Percentiles rank a stretch among this genome's conserved stretches.
These are phyloP conservation scores for Buphagus erythrorhynchus DNA, from an alignment of 2,797 vertebrate species.

Conservation along the genomic window DNA sequence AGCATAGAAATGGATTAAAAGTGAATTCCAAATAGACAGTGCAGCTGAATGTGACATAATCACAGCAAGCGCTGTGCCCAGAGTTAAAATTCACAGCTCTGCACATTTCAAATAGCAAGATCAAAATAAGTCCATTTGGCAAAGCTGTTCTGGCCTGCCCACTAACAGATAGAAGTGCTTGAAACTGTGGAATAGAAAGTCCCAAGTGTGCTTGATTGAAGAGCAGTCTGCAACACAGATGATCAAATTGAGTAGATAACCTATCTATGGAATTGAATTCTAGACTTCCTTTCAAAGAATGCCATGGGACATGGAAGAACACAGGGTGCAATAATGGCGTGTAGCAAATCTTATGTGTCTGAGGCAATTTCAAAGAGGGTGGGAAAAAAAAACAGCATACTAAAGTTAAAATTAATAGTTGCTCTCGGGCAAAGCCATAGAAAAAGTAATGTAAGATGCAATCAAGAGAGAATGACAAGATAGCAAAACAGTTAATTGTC, in stretches of 20 bases:
- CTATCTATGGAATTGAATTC: slow-evolving; percentile 33
- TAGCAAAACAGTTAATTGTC: neutral
- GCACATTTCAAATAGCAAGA: neutral
- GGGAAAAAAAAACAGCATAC: neutral
- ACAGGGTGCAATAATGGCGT: neutral
- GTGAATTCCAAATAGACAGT: neutral
- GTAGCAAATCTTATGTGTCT: neutral
- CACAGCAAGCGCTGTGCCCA: neutral
- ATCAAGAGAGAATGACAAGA: neutral
- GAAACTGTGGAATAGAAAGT: slow-evolving; percentile 10
- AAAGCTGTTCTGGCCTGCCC: neutral
- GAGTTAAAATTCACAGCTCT: slow-evolving; percentile 24
- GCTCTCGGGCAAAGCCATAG: neutral
- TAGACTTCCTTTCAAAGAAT: slow-evolving; percentile 11
- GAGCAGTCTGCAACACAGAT: slow-evolving; percentile 6
- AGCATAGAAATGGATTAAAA: neutral
- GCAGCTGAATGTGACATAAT: neutral
- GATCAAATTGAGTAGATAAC: slow-evolving; percentile 31
- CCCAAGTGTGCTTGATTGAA: slow-evolving; percentile 41
- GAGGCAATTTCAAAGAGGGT: neutral
- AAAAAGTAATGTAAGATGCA: neutral
- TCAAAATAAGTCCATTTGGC: slow-evolving; percentile 23
- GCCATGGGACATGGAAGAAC: neutral
- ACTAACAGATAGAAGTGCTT: slow-evolving; percentile 14
- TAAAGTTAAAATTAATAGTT: neutral